Evolutionary conservation across 2,113 vertebrate species (phyloP).

Genomic region (Sus scrofa): T2T-Sscrofa CM000822.6:58238001-58238500

Average conservation of each 20-base stretch:
- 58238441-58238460: not conserved
- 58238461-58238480: not conserved
- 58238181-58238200: not conserved
- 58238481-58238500: not conserved
- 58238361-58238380: not conserved
- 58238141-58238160: not conserved
- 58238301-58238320: not conserved
- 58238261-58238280: not conserved
- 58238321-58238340: not conserved
- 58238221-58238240: not conserved
- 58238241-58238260: not conserved
- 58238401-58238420: not conserved
- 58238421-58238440: not conserved
- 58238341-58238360: not conserved
- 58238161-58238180: not conserved
- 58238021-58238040: not conserved
- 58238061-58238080: not conserved
- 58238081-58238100: not conserved
- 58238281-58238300: not conserved
- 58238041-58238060: not conserved
- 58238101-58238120: not conserved
- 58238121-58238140: not conserved
- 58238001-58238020: not conserved
- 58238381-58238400: conserved; percentile 29
- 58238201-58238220: not conserved